These are phyloP conservation scores for Astyanax mexicanus DNA, from an alignment of 2,797 vertebrate species.

Conservation along the genomic window DNA sequence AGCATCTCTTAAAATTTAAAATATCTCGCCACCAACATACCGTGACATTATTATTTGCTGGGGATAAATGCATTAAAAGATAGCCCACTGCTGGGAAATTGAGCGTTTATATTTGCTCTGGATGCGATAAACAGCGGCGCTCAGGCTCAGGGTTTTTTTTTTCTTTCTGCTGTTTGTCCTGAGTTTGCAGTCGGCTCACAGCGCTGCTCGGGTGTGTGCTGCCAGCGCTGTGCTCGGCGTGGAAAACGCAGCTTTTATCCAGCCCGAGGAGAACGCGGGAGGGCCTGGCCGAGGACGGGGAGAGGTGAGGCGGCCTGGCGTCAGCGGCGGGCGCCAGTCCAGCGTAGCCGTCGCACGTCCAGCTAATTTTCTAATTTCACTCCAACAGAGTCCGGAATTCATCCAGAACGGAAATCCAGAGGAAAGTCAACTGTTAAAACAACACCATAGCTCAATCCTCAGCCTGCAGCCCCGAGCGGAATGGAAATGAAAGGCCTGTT, in stretches of 20 bases:
- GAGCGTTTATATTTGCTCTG: slow-evolving; percentile 80
- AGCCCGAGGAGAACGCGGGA: slow-evolving; percentile 60
- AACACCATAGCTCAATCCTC: slow-evolving; percentile 62
- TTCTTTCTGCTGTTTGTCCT: slow-evolving; percentile 40
- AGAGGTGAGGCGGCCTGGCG: slow-evolving; percentile 60
- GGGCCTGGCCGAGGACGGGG: slow-evolving; percentile 15
- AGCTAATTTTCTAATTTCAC: slow-evolving; percentile 77
- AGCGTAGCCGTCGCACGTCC: slow-evolving; percentile 63
- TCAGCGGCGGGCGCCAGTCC: slow-evolving; percentile 63
- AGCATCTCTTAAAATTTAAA: slow-evolving; percentile 74
- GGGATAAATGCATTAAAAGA: slow-evolving; percentile 80
- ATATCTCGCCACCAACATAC: slow-evolving; percentile 73
- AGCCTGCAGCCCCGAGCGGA: slow-evolving; percentile 58
- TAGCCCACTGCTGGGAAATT: slow-evolving; percentile 76
- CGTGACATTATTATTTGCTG: slow-evolving; percentile 80
- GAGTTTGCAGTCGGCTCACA: slow-evolving; percentile 45
- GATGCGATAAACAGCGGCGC: slow-evolving; percentile 76
- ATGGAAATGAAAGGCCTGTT: slow-evolving; percentile 64
- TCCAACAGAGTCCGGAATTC: slow-evolving; percentile 65
- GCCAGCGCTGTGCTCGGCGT: slow-evolving; percentile 10
- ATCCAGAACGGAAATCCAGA: slow-evolving; percentile 64
- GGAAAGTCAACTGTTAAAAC: slow-evolving; percentile 68
- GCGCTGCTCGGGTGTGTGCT: slow-evolving; percentile 25
- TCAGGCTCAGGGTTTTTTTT: slow-evolving; percentile 57
- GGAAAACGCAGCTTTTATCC: slow-evolving; percentile 68